Base-by-base conservation (phyloP, 2,888 invertebrate genomes). In the Pandemis cinnamomeana region DNA sequence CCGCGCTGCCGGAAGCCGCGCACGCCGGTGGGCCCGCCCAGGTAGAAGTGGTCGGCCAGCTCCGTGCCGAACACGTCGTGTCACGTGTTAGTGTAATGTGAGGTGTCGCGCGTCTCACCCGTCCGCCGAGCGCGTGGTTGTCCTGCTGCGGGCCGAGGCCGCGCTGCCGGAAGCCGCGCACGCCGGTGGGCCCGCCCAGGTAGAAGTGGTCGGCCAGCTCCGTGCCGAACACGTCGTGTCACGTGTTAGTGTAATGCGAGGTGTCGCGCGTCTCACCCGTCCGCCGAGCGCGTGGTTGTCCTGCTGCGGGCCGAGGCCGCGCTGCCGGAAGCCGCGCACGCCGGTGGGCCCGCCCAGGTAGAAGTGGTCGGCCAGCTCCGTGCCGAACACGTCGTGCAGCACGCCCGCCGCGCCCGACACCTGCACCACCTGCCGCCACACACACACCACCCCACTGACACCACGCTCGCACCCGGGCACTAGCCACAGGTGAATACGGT, bases 261-360 rank as follows among this genome's bases (percentile, higher is more conserved):
- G n/a, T 5, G 44, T 4, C 5, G 11, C 13, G 13, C 10, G 8
- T 80, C 86, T 84, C 81, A 95, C 95, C 84, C 96, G 95, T 6
- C 97, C 96, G 3, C 98, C 98, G 0, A 96, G 87, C 5, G 97
- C 95, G 82, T 96, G 96, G 71, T 97, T 97, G 78, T 98, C 97
- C 46, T 95, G 90, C 77, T 97, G 97, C 0, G 98, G 98, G 0
- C 99, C 99, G 42, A 97, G 96, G n/a, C 98, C 98, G 78, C 97
- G 95, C 89, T 96, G 95, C 72, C 96, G 95, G 90, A 99, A 99
- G 13, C 99, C 99, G 78, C 99, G 94, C 41, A 99, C 85, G 60
- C 97, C 96, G 77, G 97, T 92, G 1, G 99, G 98, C 0, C 99
- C 99, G 4, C 99, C 99, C 63, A 98, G 93, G 91, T 96, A 98